phyloP scores from a whole-genome alignment of 2,113 vertebrate genomes.

The Rhinoderma darwinii region DNA sequence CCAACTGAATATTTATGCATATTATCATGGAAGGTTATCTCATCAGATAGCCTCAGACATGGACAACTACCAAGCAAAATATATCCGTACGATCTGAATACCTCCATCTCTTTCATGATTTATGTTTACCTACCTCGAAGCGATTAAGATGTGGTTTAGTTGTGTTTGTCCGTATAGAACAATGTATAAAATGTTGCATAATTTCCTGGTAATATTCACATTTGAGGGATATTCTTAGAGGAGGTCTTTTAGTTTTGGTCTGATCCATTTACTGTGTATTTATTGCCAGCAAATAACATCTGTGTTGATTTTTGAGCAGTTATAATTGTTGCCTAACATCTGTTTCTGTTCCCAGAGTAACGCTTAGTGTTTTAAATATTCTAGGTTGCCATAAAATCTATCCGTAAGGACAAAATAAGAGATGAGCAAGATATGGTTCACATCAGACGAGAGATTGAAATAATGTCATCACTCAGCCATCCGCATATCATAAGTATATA shows the following conservation, averaged over 20 bases:
- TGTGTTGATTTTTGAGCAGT: conserved; percentile 76
- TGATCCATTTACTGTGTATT: conserved; percentile 20
- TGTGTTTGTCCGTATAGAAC: neutral
- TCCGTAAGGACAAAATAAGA: conserved; percentile 99
- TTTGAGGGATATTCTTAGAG: conserved; percentile 20
- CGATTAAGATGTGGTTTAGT: neutral
- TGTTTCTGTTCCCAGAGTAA: conserved; percentile 76
- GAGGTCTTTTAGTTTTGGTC: conserved; percentile 21
- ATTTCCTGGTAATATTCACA: neutral
- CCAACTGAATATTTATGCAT: neutral
- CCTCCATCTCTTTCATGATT: neutral
- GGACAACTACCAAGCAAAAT: neutral
- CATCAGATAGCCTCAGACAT: neutral
- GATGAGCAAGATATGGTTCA: conserved; percentile 99
- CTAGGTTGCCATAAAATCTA: conserved; percentile 99
- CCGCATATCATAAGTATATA: conserved; percentile 99
- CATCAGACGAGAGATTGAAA: conserved; percentile 98
- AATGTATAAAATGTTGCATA: neutral
- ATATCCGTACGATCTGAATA: neutral
- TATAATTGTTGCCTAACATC: conserved; percentile 72
- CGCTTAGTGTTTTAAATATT: conserved; percentile 78
- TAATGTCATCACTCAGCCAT: conserved; percentile 98
- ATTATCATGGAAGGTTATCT: neutral
- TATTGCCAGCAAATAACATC: conserved; percentile 75
- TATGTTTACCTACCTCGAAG: neutral